Percentiles rank a stretch among this genome's conserved stretches.
Conservation (phyloP, 1,140 invertebrate species). For the Drosophila pseudoananassae region DNA sequence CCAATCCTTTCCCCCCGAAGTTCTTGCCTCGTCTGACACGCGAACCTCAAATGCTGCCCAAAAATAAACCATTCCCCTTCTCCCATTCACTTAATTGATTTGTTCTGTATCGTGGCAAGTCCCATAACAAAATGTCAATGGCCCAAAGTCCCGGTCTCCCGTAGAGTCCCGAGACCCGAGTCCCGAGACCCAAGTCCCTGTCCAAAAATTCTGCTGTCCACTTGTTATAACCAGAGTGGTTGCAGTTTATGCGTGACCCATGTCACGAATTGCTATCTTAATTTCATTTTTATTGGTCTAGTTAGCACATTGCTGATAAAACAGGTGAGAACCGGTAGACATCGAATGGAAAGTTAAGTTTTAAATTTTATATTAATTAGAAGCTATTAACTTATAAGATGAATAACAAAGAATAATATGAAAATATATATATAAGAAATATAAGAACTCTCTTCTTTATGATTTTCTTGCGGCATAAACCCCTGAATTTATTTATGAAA, state of each 20-base stretch:
- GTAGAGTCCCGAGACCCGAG: constrained; percentile 28
- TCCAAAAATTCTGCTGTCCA: constrained; percentile 15
- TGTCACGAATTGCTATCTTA: background rate
- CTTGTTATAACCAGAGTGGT: constrained; percentile 20
- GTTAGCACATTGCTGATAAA: constrained; percentile 15
- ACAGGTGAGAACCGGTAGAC: constrained; percentile 23
- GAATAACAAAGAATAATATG: too few species aligned
- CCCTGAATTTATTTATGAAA: constrained; percentile 9
- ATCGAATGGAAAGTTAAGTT: constrained; percentile 24
- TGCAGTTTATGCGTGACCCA: constrained; percentile 1
- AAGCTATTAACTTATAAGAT: background rate
- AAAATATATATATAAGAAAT: too few species aligned
- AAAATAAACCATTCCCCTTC: constrained; percentile 37
- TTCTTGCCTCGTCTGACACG: constrained; percentile 43
- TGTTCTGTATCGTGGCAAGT: constrained; percentile 34
- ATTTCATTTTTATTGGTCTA: background rate
- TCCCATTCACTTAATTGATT: constrained; percentile 52
- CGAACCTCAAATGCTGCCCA: constrained; percentile 25
- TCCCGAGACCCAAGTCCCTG: constrained; percentile 11
- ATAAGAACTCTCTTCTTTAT: background rate
- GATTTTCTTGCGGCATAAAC: constrained; percentile 11
- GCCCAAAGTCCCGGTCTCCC: constrained; percentile 13
- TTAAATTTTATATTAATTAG: background rate
- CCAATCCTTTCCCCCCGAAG: constrained; percentile 2
- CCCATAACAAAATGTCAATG: constrained; percentile 21